These are phyloP conservation scores for Drosophila macrospina DNA, from an alignment of 2,888 invertebrate genomes.

Conservation along the genomic window DNA sequence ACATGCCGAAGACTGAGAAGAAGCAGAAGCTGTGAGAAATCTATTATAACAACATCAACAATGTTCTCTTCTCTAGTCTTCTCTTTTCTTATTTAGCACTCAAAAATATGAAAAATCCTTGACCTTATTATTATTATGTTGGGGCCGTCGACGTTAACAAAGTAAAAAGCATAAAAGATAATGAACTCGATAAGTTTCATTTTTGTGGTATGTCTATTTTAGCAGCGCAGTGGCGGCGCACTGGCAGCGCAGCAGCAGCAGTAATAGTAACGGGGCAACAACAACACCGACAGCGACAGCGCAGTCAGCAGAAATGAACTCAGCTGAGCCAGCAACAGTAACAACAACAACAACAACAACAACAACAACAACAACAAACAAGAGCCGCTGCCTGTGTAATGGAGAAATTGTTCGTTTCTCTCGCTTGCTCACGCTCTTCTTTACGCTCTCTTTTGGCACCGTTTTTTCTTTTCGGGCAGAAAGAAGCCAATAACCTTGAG, in stretches of 20 bases:
- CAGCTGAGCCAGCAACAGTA: constrained; percentile 52
- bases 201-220: constrained; percentile 43
- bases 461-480: constrained; percentile 37
- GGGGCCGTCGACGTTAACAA: constrained; percentile 15
- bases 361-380: constrained; percentile 31
- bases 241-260: no score
- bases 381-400: constrained; percentile 63
- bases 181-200: constrained; percentile 68
- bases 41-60: constrained; percentile 4
- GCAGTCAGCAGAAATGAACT: constrained; percentile 39
- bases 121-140: constrained; percentile 57
- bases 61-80: constrained; percentile 4
- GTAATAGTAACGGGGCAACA: no score
- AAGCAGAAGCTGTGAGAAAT: constrained; percentile 4
- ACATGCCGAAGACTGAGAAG: constrained; percentile 16
- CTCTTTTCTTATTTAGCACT: constrained; percentile 19
- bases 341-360: constrained; percentile 28
- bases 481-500: constrained; percentile 79
- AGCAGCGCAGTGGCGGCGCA: constrained; percentile 19
- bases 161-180: constrained; percentile 58
- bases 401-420: constrained; percentile 66
- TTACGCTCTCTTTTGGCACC: constrained; percentile 50
- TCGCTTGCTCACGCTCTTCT: constrained; percentile 3
- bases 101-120: constrained; percentile 62
- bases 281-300: constrained; percentile 9